A percentile compares a stretch with the other conserved stretches of the same genome.
phyloP scores from a whole-genome alignment of 23 tunicate genomes.

The Phallusia fumigata region DNA sequence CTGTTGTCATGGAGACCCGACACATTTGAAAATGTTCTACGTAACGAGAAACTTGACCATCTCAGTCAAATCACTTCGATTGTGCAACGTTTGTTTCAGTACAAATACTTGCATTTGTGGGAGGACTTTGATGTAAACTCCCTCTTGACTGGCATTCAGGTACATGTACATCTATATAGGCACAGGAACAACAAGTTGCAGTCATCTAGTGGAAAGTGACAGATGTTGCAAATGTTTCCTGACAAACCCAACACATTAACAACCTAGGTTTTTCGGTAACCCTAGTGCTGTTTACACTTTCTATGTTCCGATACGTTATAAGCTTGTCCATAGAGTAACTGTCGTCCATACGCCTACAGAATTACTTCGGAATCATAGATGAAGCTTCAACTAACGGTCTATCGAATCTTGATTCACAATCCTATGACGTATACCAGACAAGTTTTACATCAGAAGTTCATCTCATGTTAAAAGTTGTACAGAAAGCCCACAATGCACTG shows the following conservation, averaged over 20 bases:
- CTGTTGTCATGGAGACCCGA: constrained; percentile 71
- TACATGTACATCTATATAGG: not conserved
- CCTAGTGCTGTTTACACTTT: no score
- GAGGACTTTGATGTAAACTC: constrained; percentile 28
- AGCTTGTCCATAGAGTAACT: no score
- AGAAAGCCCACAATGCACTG: constrained; percentile 15
- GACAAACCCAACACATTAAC: no score
- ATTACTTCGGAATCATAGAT: constrained; percentile 18
- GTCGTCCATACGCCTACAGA: not conserved
- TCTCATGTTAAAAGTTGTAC: constrained; percentile 10
- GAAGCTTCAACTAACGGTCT: constrained; percentile 23
- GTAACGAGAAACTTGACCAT: constrained; percentile 48
- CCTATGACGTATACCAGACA: constrained; percentile 25
- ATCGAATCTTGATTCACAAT: constrained; percentile 5
- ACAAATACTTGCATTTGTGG: constrained; percentile 55
- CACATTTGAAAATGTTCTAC: constrained; percentile 40
- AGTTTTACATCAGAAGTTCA: constrained; percentile 23
- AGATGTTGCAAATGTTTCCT: no score
- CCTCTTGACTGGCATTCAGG: constrained; percentile 33
- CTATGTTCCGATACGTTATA: no score
- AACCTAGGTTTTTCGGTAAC: no score
- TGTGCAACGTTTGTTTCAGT: constrained; percentile 48
- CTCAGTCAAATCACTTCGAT: constrained; percentile 49
- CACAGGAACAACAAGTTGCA: no score
- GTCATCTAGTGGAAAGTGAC: no score